These are phyloP conservation scores for Larimichthys crocea DNA, from an alignment of 2,113 vertebrate genomes.

Conservation along the genomic window DNA sequence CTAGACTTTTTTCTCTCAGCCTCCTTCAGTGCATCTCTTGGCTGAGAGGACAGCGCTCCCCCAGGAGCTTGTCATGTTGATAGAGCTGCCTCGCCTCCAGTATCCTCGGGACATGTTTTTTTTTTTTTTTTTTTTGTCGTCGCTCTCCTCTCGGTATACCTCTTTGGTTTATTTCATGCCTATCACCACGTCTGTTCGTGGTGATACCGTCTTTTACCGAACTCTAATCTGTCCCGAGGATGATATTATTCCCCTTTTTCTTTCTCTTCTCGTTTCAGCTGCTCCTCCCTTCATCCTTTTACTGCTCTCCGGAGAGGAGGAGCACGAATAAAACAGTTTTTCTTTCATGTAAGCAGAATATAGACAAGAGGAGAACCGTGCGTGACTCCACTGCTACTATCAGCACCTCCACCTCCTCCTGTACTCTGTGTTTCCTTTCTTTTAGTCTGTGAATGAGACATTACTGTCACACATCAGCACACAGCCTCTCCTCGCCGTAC, in stretches of 20 bases:
- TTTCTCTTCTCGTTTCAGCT: constrained; percentile 28
- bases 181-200: constrained; percentile 35
- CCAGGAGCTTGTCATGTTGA: constrained; percentile 56
- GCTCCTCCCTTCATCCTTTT: constrained; percentile 35
- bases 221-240: constrained; percentile 52
- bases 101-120: constrained; percentile 44
- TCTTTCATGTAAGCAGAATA: constrained; percentile 60
- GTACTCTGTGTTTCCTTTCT: neutral
- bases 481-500: constrained; percentile 12
- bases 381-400: neutral
- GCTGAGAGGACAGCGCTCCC: constrained; percentile 44
- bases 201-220: constrained; percentile 54
- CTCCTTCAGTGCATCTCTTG: constrained; percentile 23
- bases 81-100: constrained; percentile 44
- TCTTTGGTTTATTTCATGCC: constrained; percentile 56
- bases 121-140: neutral
- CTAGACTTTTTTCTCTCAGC: constrained; percentile 7
- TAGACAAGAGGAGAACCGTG: constrained; percentile 55
- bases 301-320: constrained; percentile 33
- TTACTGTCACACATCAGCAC: constrained; percentile 18
- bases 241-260: constrained; percentile 26
- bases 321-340: constrained; percentile 37
- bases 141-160: constrained; percentile 10
- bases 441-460: constrained; percentile 25
- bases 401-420: constrained; percentile 8